These are phyloP conservation scores for Grammomys surdaster DNA, from an alignment of 2,113 vertebrate genomes.

Conservation along the genomic window DNA sequence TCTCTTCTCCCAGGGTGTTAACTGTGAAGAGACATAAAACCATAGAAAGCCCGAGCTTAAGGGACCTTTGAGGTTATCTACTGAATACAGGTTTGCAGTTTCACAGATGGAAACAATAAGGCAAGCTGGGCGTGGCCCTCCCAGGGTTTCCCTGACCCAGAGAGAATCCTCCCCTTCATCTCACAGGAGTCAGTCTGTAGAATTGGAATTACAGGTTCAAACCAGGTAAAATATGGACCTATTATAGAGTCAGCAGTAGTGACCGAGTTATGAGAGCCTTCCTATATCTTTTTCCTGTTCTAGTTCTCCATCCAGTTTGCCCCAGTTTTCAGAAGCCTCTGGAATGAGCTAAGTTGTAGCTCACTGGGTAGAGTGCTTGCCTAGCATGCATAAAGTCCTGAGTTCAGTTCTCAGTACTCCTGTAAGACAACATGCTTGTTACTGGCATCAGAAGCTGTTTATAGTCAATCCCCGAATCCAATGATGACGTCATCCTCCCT, in stretches of 20 bases:
- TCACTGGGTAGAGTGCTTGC: neutral
- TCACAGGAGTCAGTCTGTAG: too few species aligned
- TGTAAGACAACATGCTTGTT: too few species aligned
- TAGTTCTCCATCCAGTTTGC: neutral
- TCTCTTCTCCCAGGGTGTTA: constrained; percentile 68
- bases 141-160: neutral
- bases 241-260: neutral
- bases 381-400: neutral
- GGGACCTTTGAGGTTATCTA: constrained; percentile 37
- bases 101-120: neutral
- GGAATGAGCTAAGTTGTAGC: neutral
- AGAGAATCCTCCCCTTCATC: neutral
- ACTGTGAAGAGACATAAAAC: constrained; percentile 22
- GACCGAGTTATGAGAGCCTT: neutral
- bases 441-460: too few species aligned
- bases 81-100: neutral
- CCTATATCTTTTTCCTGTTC: neutral
- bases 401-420: neutral
- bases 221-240: neutral
- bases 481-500: too few species aligned
- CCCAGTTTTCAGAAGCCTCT: neutral
- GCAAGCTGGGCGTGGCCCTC: neutral
- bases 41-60: neutral
- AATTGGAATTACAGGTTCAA: neutral
- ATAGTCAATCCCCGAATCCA: too few species aligned